phyloP scores from a whole-genome alignment of 2,888 invertebrate species.

The Apamea sordens region DNA sequence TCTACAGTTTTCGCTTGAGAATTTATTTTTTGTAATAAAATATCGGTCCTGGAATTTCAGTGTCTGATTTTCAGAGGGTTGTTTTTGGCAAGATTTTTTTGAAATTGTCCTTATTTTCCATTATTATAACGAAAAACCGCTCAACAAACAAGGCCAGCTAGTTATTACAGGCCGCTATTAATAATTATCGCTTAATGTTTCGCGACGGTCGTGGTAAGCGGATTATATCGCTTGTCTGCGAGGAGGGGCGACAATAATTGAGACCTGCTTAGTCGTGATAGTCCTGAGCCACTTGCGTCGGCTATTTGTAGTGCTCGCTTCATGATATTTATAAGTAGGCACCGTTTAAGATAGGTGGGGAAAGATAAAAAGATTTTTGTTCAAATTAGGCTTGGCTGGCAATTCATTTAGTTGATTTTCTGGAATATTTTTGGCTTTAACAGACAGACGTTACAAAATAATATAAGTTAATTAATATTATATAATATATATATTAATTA shows the following conservation, averaged over 20 bases:
- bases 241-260: conserved; percentile 69
- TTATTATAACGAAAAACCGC: conserved; percentile 38
- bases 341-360: conserved; percentile 43
- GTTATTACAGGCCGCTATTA: conserved; percentile 66
- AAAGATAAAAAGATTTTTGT: conserved; percentile 44
- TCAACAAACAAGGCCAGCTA: conserved; percentile 58
- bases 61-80: neutral
- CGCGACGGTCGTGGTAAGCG: conserved; percentile 69
- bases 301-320: conserved; percentile 53
- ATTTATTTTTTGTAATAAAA: conserved; percentile 5
- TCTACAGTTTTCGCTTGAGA: neutral
- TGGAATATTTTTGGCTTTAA: neutral
- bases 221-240: conserved; percentile 71
- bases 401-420: neutral
- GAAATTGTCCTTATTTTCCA: conserved; percentile 3
- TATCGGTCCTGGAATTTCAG: neutral
- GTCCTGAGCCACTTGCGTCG: conserved; percentile 58
- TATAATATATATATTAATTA: too few species aligned
- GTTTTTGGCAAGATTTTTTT: neutral
- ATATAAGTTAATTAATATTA: neutral
- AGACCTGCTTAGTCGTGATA: conserved; percentile 66
- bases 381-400: neutral
- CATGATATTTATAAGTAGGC: conserved; percentile 59
- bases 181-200: conserved; percentile 73
- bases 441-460: neutral